phyloP scores from a whole-genome alignment of 92 coral and sea anemone species.

The Meandrina meandrites region DNA sequence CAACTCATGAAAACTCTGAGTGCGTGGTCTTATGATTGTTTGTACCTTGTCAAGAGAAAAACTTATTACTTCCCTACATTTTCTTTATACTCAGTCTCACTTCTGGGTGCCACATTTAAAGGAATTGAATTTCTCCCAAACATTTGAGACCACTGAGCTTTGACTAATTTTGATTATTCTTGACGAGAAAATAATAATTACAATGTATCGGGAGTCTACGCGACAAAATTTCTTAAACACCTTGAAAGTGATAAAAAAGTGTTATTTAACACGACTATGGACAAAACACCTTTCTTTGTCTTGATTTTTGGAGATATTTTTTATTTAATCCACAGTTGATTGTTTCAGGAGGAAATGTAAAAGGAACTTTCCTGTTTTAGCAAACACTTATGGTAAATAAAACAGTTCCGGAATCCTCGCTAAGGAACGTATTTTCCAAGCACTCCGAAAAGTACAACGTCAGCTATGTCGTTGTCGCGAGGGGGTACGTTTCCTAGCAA shows the following conservation, averaged over 20 bases:
- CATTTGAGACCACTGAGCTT: not conserved
- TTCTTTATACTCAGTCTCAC: not conserved
- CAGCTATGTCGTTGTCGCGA: too few species aligned
- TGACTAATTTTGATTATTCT: not conserved
- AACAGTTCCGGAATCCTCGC: not conserved
- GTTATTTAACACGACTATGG: not conserved
- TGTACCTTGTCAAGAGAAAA: conserved; percentile 4
- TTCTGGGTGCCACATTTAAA: not conserved
- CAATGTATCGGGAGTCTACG: not conserved
- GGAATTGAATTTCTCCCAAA: too few species aligned
- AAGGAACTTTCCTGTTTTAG: not conserved
- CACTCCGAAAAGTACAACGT: too few species aligned
- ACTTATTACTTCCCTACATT: not conserved
- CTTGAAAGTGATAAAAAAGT: not conserved
- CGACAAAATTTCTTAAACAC: not conserved
- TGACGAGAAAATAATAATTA: not conserved
- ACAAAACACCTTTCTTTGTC: not conserved
- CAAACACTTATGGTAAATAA: not conserved
- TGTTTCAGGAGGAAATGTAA: not conserved
- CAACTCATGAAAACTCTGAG: not conserved
- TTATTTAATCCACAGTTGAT: not conserved
- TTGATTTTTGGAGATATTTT: not conserved
- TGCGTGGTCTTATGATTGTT: not conserved
- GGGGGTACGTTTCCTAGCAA: not conserved
- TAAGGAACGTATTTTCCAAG: not conserved